Evolutionary conservation across 2,888 invertebrate species (phyloP).

Genomic region (Oligia latruncula): DNA sequence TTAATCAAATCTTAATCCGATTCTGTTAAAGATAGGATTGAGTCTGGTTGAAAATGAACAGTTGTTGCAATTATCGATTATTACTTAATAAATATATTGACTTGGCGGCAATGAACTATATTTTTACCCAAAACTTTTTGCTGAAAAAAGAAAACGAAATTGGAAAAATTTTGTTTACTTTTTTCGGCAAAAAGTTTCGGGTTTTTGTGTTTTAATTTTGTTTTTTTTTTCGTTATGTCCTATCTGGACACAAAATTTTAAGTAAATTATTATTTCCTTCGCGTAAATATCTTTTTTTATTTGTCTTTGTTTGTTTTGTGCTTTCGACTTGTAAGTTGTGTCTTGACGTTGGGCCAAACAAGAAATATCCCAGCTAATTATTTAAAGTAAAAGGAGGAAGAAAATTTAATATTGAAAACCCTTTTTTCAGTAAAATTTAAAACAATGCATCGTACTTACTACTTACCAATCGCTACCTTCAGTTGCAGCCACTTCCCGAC

Average conservation of each 20-base stretch:
- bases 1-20: neutral
- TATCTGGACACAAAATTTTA: neutral
- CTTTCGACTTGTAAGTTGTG: neutral
- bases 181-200: no score
- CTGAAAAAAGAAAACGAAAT: neutral
- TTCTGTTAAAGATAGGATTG: neutral
- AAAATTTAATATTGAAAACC: neutral
- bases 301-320: neutral
- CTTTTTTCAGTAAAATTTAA: neutral
- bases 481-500: neutral
- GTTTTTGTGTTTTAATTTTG: no score
- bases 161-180: no score
- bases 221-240: no score
- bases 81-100: neutral
- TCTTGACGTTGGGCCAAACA: neutral
- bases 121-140: neutral
- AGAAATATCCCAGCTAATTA: neutral
- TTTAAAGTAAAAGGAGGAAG: neutral
- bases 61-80: neutral
- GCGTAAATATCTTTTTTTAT: neutral
- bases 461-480: slow-evolving; percentile 8
- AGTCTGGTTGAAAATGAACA: neutral
- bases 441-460: neutral
- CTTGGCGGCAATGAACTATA: no score
- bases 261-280: no score